These are phyloP conservation scores for Asarcornis scutulata DNA, from an alignment of 2,113 vertebrate species.

Conservation along the genomic window DNA sequence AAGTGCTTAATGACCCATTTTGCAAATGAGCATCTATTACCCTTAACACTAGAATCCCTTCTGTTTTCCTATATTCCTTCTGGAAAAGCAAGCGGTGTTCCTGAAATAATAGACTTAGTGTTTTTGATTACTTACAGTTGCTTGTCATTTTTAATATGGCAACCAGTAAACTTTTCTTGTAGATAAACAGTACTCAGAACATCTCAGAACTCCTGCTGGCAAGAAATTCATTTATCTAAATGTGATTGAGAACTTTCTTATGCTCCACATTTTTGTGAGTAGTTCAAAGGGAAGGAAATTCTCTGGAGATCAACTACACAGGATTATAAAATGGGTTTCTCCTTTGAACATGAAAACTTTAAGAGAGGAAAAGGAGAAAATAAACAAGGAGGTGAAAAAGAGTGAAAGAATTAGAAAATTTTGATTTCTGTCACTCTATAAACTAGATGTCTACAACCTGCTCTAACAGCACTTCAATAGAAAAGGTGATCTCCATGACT, in stretches of 20 bases:
- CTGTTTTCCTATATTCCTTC: not conserved
- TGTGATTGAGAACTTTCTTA: not conserved
- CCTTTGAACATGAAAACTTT: not conserved
- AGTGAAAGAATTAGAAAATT: not conserved
- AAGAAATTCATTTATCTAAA: conserved; percentile 38
- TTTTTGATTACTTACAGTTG: conserved; percentile 34
- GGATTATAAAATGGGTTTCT: conserved; percentile 2
- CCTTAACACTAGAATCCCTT: not conserved
- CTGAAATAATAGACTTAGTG: conserved; percentile 2
- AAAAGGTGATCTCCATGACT: not conserved
- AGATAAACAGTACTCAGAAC: not conserved
- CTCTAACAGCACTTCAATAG: not conserved
- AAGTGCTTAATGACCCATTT: not conserved
- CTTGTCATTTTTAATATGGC: not conserved
- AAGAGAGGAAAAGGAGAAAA: not conserved
- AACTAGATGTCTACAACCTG: not conserved
- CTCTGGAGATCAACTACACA: not conserved
- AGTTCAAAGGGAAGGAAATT: conserved; percentile 32
- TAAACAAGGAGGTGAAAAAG: not conserved
- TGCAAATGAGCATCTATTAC: not conserved
- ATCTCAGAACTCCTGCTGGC: not conserved
- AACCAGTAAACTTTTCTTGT: not conserved
- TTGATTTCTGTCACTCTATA: not conserved
- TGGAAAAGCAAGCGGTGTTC: not conserved
- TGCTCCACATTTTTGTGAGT: not conserved